Evolutionary conservation across 2,797 vertebrate species (phyloP), one percentile per base, ranked within the genome.

Genomic region (Diplodus sargus): DNA sequence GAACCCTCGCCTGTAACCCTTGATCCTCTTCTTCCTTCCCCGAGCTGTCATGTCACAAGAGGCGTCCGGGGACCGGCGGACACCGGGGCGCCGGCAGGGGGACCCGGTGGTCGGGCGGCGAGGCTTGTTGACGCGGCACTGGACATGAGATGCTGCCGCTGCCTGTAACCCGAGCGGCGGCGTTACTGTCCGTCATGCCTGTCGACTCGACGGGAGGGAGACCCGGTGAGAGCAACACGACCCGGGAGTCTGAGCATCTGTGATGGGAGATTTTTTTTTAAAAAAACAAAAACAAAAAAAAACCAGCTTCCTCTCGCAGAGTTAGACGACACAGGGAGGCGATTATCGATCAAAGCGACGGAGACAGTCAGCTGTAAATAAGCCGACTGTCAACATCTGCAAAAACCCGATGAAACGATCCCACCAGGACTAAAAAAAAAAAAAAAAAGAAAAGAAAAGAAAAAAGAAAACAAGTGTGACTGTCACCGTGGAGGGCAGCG

Each of bases 41-140:
- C 91, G 91, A 87, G 93, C 91, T 93, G 91, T 95, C 95, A 96
- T 96, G 94, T 95, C 95, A 95, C 90, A 89, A 88, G 81, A 90
- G 83, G 85, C 90, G 73, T 73, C 75, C 72, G 81, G 88, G 85
- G 82, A 89, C 89, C 88, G 87, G 85, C 58, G 88, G 89, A 80
- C 90, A 91, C 88, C 86, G 87, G 85, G 85, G 87, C 90, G 85
- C 89, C 91, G 81, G 81, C 82, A 66, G 75, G 70, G 82, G 77
- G 76, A 83, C 85, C 82, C 91, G 90, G 86, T 83, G 85, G 67
- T 87, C 88, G 83, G 87, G 85, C 84, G 85, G 78, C 79, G 85
- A 78, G 83, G 81, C 76, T 90, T 80, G 86, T 78, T 81, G 89
- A 84, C 85, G 88, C 90, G 83, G 86, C 74, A 75, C 83, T 74